Base-by-base conservation (phyloP, 1,140 invertebrate species). In the Caenorhabditis inopinata region DNA sequence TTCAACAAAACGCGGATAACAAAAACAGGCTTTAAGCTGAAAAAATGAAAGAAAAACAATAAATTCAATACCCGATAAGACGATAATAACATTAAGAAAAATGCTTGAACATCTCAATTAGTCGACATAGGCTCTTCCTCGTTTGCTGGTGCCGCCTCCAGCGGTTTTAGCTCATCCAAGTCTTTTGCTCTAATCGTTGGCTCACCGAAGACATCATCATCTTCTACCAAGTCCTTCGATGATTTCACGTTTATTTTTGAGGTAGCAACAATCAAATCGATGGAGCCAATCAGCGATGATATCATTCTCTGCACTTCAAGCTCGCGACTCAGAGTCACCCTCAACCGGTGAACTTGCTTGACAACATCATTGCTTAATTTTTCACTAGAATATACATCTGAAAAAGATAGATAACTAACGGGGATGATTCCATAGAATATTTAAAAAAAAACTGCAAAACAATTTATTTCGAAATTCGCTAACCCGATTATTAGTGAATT, bases 231-330 rank as follows among this genome's bases (percentile, higher is more conserved):
- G 23, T 35, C 58, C 1, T 5, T 42, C 11, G 58, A 38, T 35
- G 58, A 38, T 42, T 68, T 68, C 1, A 38, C 32, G 12, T 68
- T 68, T 5, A 68, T 42, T 21, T 68, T 68, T 1, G 58, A 38
- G 3, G 58, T 68, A 1, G 58, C n/a, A 21, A 68, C 58, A 9
- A 68, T 68, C 32, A 68, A 68, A 38, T 68, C 58, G 12, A 68
- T 42, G 3, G 58, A 68, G 18, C 58, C 58, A 42, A 68, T 38
- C 32, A 68, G 21, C 3, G 58, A 68, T 2, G 58, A 68, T 9
- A 68, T 68, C 58, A 68, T 68, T 21, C 38, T 68, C 12, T 68
- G 58, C 0, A 68, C 58, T 68, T 68, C 58, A 23, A 68, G 58
- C 9, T 68, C 58, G 4, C 58, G 29, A 9, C 58, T 42, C 2